These are phyloP conservation scores for Taeniopygia guttata DNA, from an alignment of 2,797 vertebrate genomes.

Conservation along the genomic window DNA sequence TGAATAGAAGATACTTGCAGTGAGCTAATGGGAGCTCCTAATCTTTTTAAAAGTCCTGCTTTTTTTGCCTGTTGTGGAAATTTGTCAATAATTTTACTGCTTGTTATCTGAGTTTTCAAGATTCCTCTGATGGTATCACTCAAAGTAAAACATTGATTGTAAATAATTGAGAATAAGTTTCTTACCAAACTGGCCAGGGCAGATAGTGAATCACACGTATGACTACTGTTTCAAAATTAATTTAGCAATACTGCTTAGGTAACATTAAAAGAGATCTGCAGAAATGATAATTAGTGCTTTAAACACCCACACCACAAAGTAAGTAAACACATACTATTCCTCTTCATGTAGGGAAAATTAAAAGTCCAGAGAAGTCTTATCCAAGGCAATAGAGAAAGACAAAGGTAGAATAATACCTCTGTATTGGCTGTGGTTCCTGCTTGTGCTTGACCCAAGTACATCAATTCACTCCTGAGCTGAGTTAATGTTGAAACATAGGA, in stretches of 20 bases:
- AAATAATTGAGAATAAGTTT: slow-evolving; percentile 38
- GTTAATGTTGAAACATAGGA: neutral
- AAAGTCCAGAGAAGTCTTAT: neutral
- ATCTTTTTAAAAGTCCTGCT: neutral
- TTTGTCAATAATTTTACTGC: neutral
- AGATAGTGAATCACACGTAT: slow-evolving; percentile 10
- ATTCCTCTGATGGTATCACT: slow-evolving; percentile 9
- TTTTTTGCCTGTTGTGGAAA: neutral
- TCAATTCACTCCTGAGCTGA: neutral
- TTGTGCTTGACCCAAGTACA: neutral
- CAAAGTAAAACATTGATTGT: slow-evolving; percentile 14
- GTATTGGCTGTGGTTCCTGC: neutral
- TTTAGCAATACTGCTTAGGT: slow-evolving; percentile 54
- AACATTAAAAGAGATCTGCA: slow-evolving; percentile 37
- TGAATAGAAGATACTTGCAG: neutral
- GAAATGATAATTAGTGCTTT: slow-evolving; percentile 33
- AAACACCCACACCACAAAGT: slow-evolving; percentile 24
- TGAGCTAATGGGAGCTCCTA: neutral
- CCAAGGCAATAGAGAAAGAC: neutral
- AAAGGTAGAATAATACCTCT: neutral
- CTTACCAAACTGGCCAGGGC: slow-evolving; percentile 35
- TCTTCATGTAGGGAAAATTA: neutral
- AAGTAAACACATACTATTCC: slow-evolving; percentile 4
- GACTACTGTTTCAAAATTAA: slow-evolving; percentile 40
- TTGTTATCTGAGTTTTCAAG: slow-evolving; percentile 2